Base-by-base conservation (phyloP, 2,113 vertebrate species). In the Lophura nycthemera region DNA sequence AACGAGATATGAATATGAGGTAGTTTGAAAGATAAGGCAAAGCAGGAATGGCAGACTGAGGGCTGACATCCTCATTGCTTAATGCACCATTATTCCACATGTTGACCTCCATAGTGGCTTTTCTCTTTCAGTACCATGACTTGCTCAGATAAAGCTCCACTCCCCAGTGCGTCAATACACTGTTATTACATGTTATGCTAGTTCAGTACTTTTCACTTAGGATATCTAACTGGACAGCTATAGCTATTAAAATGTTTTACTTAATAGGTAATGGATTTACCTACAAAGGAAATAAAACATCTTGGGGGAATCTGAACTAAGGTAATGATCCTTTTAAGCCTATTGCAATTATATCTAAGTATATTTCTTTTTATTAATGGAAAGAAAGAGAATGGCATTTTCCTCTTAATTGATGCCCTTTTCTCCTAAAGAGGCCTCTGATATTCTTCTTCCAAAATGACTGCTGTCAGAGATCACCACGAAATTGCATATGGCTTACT, bases 101-200 rank as follows among this genome's bases (percentile, higher is more conserved):
- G 19, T 6, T 56, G 14, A 36, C 3, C 5, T 14, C 3, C n/a
- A 66, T 42, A 20, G 18, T 13, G 20, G 3, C 2, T 48, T 64
- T 83, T 74, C 8, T 29, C 5, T 61, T 65, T 13, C 70, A 17
- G 11, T 64, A 60, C 10, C 12, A 5, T 38, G 32, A 20, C 19
- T 78, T 45, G 47, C 7, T 11, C 2, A 2, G 30, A 50, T 12
- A 59, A 57, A 64, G 3, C 24, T 52, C 13, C 13, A 14, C 22
- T 78, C 12, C 4, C 6, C 24, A 18, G 12, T 25, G 27, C 34
- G n/a, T 69, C 11, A 69, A 45, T 13, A 21, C 1, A 1, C 11
- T 1, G 0, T 36, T 34, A 22, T 38, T 61, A 56, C 15, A n/a
- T 38, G 57, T 8, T 3, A 34, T 38, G 11, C 4, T 20, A 56